Conservation (phyloP, 2,888 invertebrate species). For the Acanthosepion pharaonis region DNA sequence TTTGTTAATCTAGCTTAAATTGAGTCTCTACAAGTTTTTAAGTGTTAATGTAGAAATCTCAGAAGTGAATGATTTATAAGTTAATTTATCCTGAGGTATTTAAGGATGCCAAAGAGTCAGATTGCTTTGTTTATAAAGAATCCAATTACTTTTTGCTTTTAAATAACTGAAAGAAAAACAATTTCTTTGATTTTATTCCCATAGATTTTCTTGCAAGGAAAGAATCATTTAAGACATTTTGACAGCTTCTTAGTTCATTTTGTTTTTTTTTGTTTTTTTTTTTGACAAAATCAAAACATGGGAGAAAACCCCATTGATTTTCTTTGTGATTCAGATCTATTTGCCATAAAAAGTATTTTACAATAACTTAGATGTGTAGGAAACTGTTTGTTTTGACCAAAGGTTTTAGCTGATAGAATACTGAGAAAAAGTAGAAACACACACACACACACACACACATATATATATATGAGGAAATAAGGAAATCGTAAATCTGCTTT, state of each 20-base stretch:
- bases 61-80: background rate
- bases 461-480: no score
- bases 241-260: background rate
- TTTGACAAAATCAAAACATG: background rate
- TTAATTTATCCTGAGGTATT: background rate
- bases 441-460: no score
- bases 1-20: no score
- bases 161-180: background rate
- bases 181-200: background rate
- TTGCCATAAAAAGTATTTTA: no score
- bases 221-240: background rate
- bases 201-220: background rate
- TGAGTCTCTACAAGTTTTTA: no score
- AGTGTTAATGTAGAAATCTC: no score
- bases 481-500: no score
- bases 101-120: background rate
- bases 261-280: background rate
- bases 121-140: background rate
- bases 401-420: no score
- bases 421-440: no score
- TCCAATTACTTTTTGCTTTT: background rate
- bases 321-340: no score
- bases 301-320: background rate
- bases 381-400: no score
- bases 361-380: no score